Base-by-base conservation (phyloP, 2,888 invertebrate species). In the Zonitis immaculata region DNA sequence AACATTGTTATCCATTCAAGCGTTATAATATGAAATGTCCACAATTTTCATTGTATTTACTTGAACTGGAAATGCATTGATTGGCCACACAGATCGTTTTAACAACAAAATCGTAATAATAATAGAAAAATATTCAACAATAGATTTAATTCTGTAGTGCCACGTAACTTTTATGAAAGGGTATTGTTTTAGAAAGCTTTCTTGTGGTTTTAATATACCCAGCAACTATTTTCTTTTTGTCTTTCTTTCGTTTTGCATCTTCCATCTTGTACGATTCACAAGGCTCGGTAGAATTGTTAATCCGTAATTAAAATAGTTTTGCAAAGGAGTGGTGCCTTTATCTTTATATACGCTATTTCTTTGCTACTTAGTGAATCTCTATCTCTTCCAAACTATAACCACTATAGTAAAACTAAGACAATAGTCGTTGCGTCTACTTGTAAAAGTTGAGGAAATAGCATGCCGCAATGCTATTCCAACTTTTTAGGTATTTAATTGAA, bases 1-100 rank as follows among this genome's bases (percentile, higher is more conserved):
- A 72, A 68, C 66, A 66, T 57, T 60, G 57, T 50, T 62, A 57
- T 63, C 65, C 60, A 60, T 62, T 66, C 68, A 67, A 68, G 69
- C 71, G 68, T 66, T 62, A 70, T 72, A 73, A 73, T 72, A 65
- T 63, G 67, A 64, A 73, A 71, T 70, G 69, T 72, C 71, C 65
- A 72, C 71, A 69, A 61, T 66, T 71, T 71, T 65, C 62, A 20
- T 64, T 58, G 61, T 61, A 61, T 63, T 66, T 65, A 65, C 65
- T 67, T 68, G 63, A 59, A 61, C 65, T 66, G 66, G 51, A 59
- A 58, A 58, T 56, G 57, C 55, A 55, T 50, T 46, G 49, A 53
- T 48, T 53, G 52, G 53, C 42, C 52, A 49, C 50, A 60, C 22
- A 4, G 5, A 59, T 56, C 49, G 54, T 20, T 20, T 9, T 8